Evolutionary conservation across 2,888 invertebrate genomes (phyloP).

Genomic region (Tipula confusa): DNA sequence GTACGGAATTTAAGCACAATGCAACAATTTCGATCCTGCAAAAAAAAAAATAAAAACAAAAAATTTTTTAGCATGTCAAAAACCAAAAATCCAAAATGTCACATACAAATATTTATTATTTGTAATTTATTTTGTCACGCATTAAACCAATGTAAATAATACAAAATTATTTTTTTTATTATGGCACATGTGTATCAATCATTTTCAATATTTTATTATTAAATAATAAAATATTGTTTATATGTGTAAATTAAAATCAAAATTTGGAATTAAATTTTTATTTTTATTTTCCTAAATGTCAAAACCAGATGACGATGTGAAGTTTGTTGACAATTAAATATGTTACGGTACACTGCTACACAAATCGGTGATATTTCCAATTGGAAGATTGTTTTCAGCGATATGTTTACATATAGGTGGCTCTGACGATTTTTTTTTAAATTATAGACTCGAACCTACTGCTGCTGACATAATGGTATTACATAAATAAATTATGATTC

Average conservation of each 20-base stretch:
- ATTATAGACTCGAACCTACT: too few relatives aligned
- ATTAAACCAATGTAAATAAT: not conserved
- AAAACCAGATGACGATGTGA: slow-evolving; percentile 26
- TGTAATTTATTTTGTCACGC: not conserved
- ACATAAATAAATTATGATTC: too few relatives aligned
- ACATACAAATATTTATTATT: not conserved
- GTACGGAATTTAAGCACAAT: too few relatives aligned
- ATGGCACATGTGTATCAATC: not conserved
- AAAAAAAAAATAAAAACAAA: not conserved
- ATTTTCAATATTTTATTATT: not conserved
- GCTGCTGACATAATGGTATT: too few relatives aligned
- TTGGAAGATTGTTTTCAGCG: not conserved
- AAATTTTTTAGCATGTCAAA: not conserved
- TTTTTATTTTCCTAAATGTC: not conserved
- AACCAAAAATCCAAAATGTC: slow-evolving; percentile 26
- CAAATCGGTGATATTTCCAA: not conserved
- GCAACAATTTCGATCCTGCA: not conserved
- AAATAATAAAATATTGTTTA: not conserved
- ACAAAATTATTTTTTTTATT: not conserved
- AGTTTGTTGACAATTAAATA: not conserved
- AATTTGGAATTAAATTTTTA: not conserved
- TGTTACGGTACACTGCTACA: not conserved
- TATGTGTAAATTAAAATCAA: not conserved
- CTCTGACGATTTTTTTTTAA: too few relatives aligned
- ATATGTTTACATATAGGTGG: not conserved